phyloP scores from a whole-genome alignment of 2,888 invertebrate genomes.

The Acrobasis repandana region DNA sequence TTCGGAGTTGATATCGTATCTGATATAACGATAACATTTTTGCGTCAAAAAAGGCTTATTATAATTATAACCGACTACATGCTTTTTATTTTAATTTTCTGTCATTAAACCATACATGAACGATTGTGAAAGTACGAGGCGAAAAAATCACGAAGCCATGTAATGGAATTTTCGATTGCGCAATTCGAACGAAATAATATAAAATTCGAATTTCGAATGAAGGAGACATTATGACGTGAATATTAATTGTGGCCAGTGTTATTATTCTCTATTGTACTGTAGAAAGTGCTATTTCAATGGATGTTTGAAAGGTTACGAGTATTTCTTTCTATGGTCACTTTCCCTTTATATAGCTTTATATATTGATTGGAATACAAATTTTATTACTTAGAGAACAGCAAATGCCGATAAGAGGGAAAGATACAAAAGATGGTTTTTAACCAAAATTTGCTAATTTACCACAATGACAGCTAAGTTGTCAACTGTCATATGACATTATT shows the following conservation, averaged over 20 bases:
- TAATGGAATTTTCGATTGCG: slow-evolving; percentile 25
- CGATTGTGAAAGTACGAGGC: background rate
- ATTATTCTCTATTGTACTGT: slow-evolving; percentile 31
- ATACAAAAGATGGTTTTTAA: no score
- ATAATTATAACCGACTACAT: background rate
- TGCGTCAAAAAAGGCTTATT: background rate
- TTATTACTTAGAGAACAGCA: background rate
- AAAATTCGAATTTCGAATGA: slow-evolving; percentile 31
- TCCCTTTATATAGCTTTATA: slow-evolving; percentile 13
- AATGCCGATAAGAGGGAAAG: no score
- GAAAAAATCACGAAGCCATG: slow-evolving; percentile 1
- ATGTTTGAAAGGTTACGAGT: slow-evolving; percentile 16
- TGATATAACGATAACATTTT: no score
- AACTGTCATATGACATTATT: no score
- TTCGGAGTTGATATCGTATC: no score
- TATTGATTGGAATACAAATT: slow-evolving; percentile 2
- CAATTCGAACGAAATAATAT: slow-evolving; percentile 36
- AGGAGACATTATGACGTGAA: slow-evolving; percentile 30
- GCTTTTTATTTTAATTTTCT: background rate
- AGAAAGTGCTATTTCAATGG: slow-evolving; percentile 31
- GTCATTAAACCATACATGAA: background rate
- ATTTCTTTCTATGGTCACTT: slow-evolving; percentile 20
- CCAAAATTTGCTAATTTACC: no score
- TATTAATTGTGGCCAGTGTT: slow-evolving; percentile 30
- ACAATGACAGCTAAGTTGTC: no score